phyloP scores from a whole-genome alignment of 1,140 invertebrate species.

The Hermetia illucens region DNA sequence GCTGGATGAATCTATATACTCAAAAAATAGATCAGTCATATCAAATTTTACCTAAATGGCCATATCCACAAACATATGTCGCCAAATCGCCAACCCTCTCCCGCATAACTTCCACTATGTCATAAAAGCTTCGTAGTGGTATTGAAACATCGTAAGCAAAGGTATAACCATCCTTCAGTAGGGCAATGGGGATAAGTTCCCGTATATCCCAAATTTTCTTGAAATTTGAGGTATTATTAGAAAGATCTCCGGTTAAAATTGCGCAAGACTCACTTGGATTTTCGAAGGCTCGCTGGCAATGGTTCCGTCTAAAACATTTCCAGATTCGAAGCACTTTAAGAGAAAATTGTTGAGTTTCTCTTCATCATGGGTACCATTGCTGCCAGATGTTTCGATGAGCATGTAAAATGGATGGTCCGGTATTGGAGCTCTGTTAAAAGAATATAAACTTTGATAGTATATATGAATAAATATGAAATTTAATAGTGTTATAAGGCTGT shows the following conservation, averaged over 20 bases:
- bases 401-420: constrained; percentile 71
- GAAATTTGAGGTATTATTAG: too few species aligned
- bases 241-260: too few species aligned
- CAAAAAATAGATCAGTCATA: constrained; percentile 3
- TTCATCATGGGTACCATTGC: constrained; percentile 64
- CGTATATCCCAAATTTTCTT: constrained; percentile 61
- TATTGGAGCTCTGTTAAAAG: constrained; percentile 37
- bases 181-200: constrained; percentile 69
- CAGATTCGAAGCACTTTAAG: constrained; percentile 50
- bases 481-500: too few species aligned
- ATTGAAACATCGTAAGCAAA: constrained; percentile 95
- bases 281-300: constrained; percentile 63
- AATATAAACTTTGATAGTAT: too few species aligned
- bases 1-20: constrained; percentile 5
- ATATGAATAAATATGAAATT: too few species aligned
- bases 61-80: constrained; percentile 67
- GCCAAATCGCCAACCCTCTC: constrained; percentile 43
- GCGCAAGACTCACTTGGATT: too few species aligned
- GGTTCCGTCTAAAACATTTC: constrained; percentile 68
- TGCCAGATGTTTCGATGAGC: constrained; percentile 81
- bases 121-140: constrained; percentile 71
- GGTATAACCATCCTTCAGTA: constrained; percentile 73
- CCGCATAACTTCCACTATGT: constrained; percentile 58
- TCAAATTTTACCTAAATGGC: constrained; percentile 64
- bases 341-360: constrained; percentile 76